Evolutionary conservation across 2,888 invertebrate genomes (phyloP), one percentile per base, ranked within the genome.

Genomic region (Eupithecia dodoneata): DNA sequence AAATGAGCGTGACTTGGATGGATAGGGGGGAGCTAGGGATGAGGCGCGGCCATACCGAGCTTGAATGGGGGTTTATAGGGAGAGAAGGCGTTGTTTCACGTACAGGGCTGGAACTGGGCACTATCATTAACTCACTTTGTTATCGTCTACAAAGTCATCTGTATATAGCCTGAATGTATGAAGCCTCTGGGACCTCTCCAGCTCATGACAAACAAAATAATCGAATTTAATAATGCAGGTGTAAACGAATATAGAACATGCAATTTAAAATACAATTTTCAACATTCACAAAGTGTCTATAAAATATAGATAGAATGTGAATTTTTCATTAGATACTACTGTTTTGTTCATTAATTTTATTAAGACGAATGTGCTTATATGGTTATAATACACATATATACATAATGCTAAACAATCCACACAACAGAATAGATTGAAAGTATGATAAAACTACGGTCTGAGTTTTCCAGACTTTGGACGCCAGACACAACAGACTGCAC

Each of bases 51-150:
- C 89, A 88, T 84, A 82, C 85, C 86, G 87, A 87, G 86, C 86
- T 87, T 90, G 89, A 89, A 90, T 90, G 90, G 87, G 89, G 89
- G 88, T 83, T 63, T 30, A 75, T 67, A 85, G 85, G 78, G 83
- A 84, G 86, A 91, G 91, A 91, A 92, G 92, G 92, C 92, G 92
- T 90, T 90, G 89, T 90, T 89, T 87, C 84, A 82, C 87, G 82
- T 86, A 83, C 87, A 88, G 87, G 85, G 86, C 87, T 88, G 89
- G 90, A 90, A 87, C 89, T 84, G 89, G 88, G 89, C 85, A 85
- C 88, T 91, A 89, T 88, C 89, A 90, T 90, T 90, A 90, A 89
- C 86, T 87, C 82, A 87, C 86, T 87, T 86, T 90, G 90, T 89
- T 87, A 86, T 88, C 49, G 82, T 79, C 84, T 81, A 87, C 85